Percentiles rank a stretch among this genome's conserved stretches.
These are phyloP conservation scores for Ferdinandea cuprea DNA, from an alignment of 2,888 invertebrate genomes.

Conservation along the genomic window DNA sequence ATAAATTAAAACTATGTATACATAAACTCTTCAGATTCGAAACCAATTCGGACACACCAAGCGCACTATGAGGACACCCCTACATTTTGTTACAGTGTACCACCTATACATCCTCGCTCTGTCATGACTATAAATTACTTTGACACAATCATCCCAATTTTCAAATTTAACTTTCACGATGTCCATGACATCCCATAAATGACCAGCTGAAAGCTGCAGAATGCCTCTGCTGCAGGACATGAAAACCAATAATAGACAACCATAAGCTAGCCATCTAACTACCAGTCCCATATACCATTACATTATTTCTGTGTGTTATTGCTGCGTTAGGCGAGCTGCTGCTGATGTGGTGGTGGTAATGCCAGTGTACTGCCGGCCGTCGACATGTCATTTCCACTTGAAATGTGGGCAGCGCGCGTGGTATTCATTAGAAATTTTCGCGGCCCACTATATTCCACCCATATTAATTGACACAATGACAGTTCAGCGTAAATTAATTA, in stretches of 20 bases:
- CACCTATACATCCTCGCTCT: too few relatives aligned
- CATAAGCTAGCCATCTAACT: constrained; percentile 50
- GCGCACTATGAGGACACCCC: neutral
- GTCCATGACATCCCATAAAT: constrained; percentile 58
- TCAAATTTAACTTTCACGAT: constrained; percentile 58
- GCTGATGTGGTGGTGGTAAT: neutral
- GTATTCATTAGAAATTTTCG: constrained; percentile 68
- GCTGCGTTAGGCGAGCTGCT: constrained; percentile 10
- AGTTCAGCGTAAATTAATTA: constrained; percentile 70
- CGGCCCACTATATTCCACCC: constrained; percentile 52
- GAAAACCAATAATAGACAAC: constrained; percentile 57
- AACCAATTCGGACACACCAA: neutral
- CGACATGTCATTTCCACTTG: constrained; percentile 66
- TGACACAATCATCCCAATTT: constrained; percentile 67
- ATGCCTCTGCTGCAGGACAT: constrained; percentile 13
- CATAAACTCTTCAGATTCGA: constrained; percentile 17
- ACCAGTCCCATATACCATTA: constrained; percentile 47
- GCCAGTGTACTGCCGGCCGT: constrained; percentile 30
- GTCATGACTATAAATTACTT: constrained; percentile 60
- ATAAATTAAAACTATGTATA: constrained; percentile 9
- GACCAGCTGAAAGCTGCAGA: constrained; percentile 27
- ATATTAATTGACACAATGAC: constrained; percentile 72
- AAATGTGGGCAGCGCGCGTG: constrained; percentile 45
- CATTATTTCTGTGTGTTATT: constrained; percentile 50
- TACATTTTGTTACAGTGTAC: constrained; percentile 18